These are phyloP conservation scores for Aurelia sp. DNA, from an alignment of 30 jellyfish, hydroid and myxozoan genomes.

Conservation along the genomic window DNA sequence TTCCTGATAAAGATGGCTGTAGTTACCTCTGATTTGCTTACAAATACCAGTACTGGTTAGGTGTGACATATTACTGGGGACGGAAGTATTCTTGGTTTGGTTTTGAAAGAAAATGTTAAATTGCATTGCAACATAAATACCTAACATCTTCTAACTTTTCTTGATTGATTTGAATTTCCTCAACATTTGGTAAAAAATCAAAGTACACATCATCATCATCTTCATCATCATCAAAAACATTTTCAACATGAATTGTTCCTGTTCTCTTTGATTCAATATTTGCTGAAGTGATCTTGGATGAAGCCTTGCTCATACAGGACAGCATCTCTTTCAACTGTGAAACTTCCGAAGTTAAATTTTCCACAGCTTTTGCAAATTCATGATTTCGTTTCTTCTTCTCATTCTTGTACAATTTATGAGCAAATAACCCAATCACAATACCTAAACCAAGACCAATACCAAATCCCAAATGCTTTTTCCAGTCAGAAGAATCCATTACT, in stretches of 20 bases:
- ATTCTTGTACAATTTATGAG: constrained; percentile 12
- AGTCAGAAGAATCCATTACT: background rate
- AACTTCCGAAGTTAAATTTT: constrained; percentile 64
- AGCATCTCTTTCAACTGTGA: constrained; percentile 57
- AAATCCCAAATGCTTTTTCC: constrained; percentile 47
- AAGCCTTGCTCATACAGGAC: background rate
- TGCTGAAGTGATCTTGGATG: too few relatives aligned
- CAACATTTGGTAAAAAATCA: constrained; percentile 14
- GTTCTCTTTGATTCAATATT: too few relatives aligned
- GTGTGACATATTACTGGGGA: too few relatives aligned
- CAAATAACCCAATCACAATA: constrained; percentile 40
- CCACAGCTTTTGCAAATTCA: constrained; percentile 47
- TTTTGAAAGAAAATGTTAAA: too few relatives aligned
- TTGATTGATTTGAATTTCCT: background rate
- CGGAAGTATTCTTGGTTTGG: too few relatives aligned
- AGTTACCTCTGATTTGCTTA: too few relatives aligned
- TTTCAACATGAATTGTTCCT: too few relatives aligned
- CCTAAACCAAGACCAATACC: constrained; percentile 85
- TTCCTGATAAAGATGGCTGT: too few relatives aligned
- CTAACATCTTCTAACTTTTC: constrained; percentile 25
- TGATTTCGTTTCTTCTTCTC: constrained; percentile 43
- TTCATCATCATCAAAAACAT: constrained; percentile 26
- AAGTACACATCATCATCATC: constrained; percentile 82
- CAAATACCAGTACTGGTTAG: too few relatives aligned
- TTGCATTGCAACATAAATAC: background rate